phyloP scores from a whole-genome alignment of 2,797 vertebrate genomes.

The Cichlasoma orientale region DNA sequence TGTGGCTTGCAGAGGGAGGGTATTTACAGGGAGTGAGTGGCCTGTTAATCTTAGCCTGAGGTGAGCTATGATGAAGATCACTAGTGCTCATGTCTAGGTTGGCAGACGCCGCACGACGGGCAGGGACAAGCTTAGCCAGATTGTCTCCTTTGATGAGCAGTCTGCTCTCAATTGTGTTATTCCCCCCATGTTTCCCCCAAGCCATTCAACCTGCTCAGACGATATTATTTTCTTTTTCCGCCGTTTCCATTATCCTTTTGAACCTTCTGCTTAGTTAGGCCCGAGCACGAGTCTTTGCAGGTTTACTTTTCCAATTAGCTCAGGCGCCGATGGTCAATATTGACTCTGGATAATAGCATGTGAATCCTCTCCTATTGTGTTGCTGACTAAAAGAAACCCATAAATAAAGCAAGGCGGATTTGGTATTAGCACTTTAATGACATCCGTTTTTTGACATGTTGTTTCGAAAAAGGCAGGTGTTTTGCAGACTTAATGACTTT shows the following conservation, averaged over 20 bases:
- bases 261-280: constrained; percentile 66
- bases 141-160: constrained; percentile 77
- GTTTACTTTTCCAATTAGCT: constrained; percentile 81
- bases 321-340: constrained; percentile 74
- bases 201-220: constrained; percentile 67
- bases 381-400: constrained; percentile 62
- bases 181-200: constrained; percentile 59
- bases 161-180: constrained; percentile 72
- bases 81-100: constrained; percentile 68
- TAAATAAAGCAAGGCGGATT: constrained; percentile 67
- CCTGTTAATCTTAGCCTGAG: constrained; percentile 76
- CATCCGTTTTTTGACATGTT: constrained; percentile 69
- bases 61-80: constrained; percentile 75
- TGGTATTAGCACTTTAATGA: constrained; percentile 80
- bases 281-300: constrained; percentile 57
- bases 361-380: constrained; percentile 72
- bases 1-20: constrained; percentile 50
- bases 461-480: constrained; percentile 79
- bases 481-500: constrained; percentile 79
- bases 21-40: constrained; percentile 65
- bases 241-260: constrained; percentile 68
- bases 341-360: constrained; percentile 78
- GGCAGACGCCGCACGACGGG: constrained; percentile 54
- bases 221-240: constrained; percentile 68
- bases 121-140: constrained; percentile 73